Conservation (phyloP, 2,113 vertebrate species). For the Chloropsis hardwickii region DNA sequence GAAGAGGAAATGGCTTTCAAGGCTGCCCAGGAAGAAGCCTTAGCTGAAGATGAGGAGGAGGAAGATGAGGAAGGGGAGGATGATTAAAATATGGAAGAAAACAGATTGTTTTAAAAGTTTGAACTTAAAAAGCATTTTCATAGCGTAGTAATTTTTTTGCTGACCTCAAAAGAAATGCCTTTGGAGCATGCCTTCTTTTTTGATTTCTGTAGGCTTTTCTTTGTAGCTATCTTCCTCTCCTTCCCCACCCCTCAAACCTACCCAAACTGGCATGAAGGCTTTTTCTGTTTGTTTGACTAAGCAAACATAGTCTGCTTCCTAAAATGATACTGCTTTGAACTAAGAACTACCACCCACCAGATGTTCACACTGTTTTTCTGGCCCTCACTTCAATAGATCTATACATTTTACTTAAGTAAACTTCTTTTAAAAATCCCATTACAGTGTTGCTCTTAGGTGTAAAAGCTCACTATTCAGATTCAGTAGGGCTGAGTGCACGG, state of each 20-base stretch:
- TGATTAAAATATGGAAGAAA: neutral
- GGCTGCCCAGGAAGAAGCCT: constrained; percentile 75
- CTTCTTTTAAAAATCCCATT: neutral
- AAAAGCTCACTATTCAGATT: accelerated
- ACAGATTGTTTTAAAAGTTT: neutral
- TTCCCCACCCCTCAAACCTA: too few species aligned
- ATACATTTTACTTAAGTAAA: neutral
- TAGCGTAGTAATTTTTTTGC: neutral
- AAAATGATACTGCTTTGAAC: neutral
- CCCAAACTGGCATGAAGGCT: accelerated
- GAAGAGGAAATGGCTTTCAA: constrained; percentile 83
- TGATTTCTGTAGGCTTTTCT: neutral
- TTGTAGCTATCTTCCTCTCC: too few species aligned
- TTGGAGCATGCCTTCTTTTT: neutral
- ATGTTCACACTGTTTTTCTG: neutral
- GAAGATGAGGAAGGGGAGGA: constrained; percentile 78
- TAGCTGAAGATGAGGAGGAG: constrained; percentile 68
- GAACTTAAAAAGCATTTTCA: neutral
- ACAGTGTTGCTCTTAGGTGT: accelerated
- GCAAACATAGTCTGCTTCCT: too few species aligned
- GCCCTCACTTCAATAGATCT: neutral
- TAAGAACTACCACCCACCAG: neutral
- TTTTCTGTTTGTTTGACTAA: neutral
- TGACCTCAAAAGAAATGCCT: neutral
- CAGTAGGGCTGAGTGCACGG: accelerated